Base-by-base conservation (phyloP, 2,888 invertebrate genomes). In the Andrena praecox region DNA sequence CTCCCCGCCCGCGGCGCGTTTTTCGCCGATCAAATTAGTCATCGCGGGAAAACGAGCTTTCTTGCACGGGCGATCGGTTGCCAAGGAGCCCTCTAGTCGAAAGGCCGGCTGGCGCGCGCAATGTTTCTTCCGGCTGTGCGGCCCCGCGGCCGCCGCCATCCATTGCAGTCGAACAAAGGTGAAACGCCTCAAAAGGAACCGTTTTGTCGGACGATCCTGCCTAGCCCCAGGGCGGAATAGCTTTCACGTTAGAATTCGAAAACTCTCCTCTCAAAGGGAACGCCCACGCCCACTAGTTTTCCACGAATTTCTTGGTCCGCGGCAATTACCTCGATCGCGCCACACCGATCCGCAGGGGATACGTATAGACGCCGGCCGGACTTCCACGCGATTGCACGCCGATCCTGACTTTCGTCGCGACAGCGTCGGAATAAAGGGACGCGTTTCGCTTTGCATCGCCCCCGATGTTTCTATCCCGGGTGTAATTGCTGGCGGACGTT, bases 151-250 rank as follows among this genome's bases (percentile, higher is more conserved):
- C n/a, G 33, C 24, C 7, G 68, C 24, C 68, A 63, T 75, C 68
- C 42, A 64, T 69, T 75, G 60, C 73, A 56, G n/a, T 73, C 60
- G 80, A 70, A 84, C 82, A 82, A 85, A 84, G 82, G 83, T 87
- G 73, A 85, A 83, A 82, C 50, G 80, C 73, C 71, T 83, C 85
- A 85, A 87, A 87, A 85, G 86, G 83, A 82, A 66, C 42, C 78
- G 76, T 87, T 87, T 87, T 77, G 81, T 83, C 75, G 82, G 66
- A n/a, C 54, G 67, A 69, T 78, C 66, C 59, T 67, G 59, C 72
- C n/a, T 60, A 72, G 42, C 50, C 68, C 52, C 42, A 35, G 54
- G 20, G 48, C 33, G 27, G 72, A 77, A 80, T 72, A 66, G 75
- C 63, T 73, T 77, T 82, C 80, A 74, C 75, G 77, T 78, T 79